phyloP scores from a whole-genome alignment of 2,888 invertebrate genomes.

The Onchidella celtica region DNA sequence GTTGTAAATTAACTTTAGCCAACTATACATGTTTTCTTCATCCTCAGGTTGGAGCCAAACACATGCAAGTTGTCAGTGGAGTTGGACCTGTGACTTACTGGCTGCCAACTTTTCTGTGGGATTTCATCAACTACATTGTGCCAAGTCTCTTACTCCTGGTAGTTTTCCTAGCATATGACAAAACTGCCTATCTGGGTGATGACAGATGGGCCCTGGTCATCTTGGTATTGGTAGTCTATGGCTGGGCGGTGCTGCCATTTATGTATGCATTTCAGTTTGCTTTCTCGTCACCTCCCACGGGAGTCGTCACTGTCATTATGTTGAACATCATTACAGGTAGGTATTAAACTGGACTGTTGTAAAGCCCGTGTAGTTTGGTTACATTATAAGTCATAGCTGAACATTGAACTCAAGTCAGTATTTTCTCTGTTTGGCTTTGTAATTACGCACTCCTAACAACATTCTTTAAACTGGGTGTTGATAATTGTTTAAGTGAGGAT shows the following conservation, averaged over 20 bases:
- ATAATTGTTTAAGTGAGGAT: too few species aligned
- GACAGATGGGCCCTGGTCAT: constrained; percentile 68
- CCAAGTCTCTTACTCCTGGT: constrained; percentile 84
- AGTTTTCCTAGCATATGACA: constrained; percentile 85
- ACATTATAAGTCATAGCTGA: too few species aligned
- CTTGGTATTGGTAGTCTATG: constrained; percentile 83
- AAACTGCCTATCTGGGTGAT: constrained; percentile 80
- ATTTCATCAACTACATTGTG: constrained; percentile 85
- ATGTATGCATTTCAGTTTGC: constrained; percentile 86
- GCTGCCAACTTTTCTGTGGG: constrained; percentile 86
- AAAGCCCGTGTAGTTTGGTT: too few species aligned
- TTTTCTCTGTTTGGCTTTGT: too few species aligned
- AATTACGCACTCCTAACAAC: too few species aligned
- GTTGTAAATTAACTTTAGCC: not conserved
- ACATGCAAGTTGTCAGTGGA: constrained; percentile 73
- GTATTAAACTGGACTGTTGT: constrained; percentile 9
- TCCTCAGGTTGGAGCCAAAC: constrained; percentile 26
- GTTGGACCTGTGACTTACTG: constrained; percentile 83
- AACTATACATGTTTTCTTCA: not conserved
- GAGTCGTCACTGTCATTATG: constrained; percentile 88
- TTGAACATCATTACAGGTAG: constrained; percentile 87
- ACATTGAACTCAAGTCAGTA: too few species aligned
- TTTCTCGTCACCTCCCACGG: constrained; percentile 87
- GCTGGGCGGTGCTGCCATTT: constrained; percentile 85
- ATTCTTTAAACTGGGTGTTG: too few species aligned